Percentiles rank a stretch among this genome's conserved stretches.
Conservation (phyloP, 2,797 vertebrate genomes). For the Meda fulgida region DNA sequence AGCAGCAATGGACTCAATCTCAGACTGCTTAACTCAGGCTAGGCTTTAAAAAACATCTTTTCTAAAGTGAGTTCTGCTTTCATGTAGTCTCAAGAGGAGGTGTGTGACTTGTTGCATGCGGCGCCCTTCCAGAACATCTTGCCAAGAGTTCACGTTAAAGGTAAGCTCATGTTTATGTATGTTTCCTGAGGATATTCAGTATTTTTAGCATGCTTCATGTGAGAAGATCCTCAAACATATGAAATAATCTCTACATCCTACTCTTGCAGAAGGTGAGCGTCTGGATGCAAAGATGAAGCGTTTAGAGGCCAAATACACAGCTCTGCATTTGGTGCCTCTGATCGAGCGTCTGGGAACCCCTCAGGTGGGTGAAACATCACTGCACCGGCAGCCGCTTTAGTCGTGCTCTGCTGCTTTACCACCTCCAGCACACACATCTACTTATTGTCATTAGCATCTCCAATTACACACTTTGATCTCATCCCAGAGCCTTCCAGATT, state of each 20-base stretch:
- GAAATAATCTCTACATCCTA: conserved; percentile 19
- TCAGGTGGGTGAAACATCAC: conserved; percentile 83
- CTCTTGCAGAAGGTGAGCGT: conserved; percentile 90
- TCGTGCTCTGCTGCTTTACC: neutral
- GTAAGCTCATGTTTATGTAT: conserved; percentile 68
- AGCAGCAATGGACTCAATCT: neutral
- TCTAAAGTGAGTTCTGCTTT: conserved; percentile 20
- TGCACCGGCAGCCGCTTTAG: neutral
- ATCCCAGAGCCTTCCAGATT: neutral
- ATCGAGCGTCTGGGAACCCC: conserved; percentile 97
- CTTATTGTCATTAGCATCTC: conserved; percentile 26
- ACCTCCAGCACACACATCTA: neutral
- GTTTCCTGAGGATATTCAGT: neutral
- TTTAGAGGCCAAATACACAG: conserved; percentile 95
- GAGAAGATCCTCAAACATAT: conserved; percentile 6
- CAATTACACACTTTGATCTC: conserved; percentile 28
- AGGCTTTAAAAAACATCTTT: neutral
- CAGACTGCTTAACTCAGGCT: neutral
- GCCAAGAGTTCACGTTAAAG: conserved; percentile 96
- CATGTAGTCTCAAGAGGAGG: conserved; percentile 92
- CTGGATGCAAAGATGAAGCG: conserved; percentile 99
- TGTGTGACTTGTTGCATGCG: conserved; percentile 95
- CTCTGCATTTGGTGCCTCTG: conserved; percentile 93
- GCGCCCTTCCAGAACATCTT: conserved; percentile 98
- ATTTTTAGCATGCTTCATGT: neutral